Percentiles rank a stretch among this genome's conserved stretches.
These are phyloP conservation scores for Eilema griseolum DNA, from an alignment of 2,888 invertebrate species.

Conservation along the genomic window DNA sequence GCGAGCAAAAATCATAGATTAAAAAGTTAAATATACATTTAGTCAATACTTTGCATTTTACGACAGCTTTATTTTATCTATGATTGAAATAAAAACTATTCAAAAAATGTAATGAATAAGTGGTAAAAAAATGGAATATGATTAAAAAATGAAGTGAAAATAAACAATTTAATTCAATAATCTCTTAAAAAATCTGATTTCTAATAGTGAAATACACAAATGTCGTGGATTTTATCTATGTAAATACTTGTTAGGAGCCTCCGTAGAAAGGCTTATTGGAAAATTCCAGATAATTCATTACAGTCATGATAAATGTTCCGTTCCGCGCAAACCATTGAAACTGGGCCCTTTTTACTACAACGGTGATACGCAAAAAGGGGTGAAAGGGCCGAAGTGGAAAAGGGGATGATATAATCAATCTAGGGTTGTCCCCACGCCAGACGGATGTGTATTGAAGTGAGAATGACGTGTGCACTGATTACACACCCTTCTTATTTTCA, in stretches of 20 bases:
- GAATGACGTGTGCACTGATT: slow-evolving; percentile 58
- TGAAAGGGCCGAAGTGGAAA: slow-evolving; percentile 73
- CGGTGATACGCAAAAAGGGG: slow-evolving; percentile 85
- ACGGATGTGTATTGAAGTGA: slow-evolving; percentile 69
- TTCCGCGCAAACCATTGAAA: slow-evolving; percentile 77
- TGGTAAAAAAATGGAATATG: too few relatives aligned
- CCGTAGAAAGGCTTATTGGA: slow-evolving; percentile 72
- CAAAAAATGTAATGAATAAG: too few relatives aligned
- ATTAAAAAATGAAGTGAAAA: not conserved
- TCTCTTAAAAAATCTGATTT: slow-evolving; percentile 28
- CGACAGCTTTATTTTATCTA: not conserved
- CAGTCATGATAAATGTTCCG: slow-evolving; percentile 83
- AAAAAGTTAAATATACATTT: not conserved
- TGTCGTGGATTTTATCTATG: slow-evolving; percentile 28
- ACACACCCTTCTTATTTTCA: slow-evolving; percentile 42
- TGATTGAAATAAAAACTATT: not conserved
- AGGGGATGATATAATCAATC: slow-evolving; percentile 84
- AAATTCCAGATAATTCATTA: slow-evolving; percentile 84
- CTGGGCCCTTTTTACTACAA: slow-evolving; percentile 82
- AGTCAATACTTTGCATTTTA: not conserved
- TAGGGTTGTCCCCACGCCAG: slow-evolving; percentile 69
- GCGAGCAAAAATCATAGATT: not conserved
- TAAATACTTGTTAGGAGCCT: slow-evolving; percentile 35
- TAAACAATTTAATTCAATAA: slow-evolving; percentile 4
- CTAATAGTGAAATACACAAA: slow-evolving; percentile 32